Evolutionary conservation across 2,888 invertebrate genomes (phyloP).

Genomic region (Encarsia formosa): DNA sequence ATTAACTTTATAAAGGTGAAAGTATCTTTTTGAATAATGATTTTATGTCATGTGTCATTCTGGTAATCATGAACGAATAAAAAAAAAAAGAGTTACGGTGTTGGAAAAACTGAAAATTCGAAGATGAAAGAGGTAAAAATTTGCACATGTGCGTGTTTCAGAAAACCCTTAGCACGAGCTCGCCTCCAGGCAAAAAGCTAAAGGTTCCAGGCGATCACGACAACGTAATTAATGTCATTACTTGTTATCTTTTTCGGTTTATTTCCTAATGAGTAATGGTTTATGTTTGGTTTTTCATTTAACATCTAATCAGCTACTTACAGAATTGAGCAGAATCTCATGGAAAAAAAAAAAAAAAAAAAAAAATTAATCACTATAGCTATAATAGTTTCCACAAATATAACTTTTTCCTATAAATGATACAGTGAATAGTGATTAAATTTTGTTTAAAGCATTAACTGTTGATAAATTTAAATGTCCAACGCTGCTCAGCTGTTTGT

Average conservation of each 20-base stretch:
- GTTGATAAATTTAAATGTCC: slow-evolving; percentile 3
- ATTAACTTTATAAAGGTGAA: too few relatives aligned
- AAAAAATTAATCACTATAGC: background rate
- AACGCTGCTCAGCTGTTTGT: slow-evolving; percentile 13
- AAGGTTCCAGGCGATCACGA: slow-evolving; percentile 49
- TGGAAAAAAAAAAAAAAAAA: too few relatives aligned
- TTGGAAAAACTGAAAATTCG: too few relatives aligned
- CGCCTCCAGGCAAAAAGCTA: slow-evolving; percentile 49
- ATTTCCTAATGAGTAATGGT: slow-evolving; percentile 28
- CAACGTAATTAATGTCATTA: slow-evolving; percentile 51
- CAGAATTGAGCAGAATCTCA: slow-evolving; percentile 27
- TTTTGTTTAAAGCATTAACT: background rate
- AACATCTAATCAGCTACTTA: slow-evolving; percentile 24
- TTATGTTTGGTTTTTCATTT: slow-evolving; percentile 24
- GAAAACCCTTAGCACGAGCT: slow-evolving; percentile 50
- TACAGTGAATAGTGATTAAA: too few relatives aligned
- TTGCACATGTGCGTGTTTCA: slow-evolving; percentile 48
- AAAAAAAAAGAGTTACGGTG: slow-evolving; percentile 3
- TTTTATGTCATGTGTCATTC: too few relatives aligned
- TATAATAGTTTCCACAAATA: too few relatives aligned
- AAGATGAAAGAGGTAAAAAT: slow-evolving; percentile 11
- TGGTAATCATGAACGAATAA: slow-evolving; percentile 1
- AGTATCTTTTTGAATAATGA: too few relatives aligned
- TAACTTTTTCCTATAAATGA: too few relatives aligned
- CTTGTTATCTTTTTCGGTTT: slow-evolving; percentile 45